A percentile compares a stretch with the other conserved stretches of the same genome.
These are phyloP conservation scores for Cavia aperea DNA, from an alignment of 2,113 vertebrate genomes.

Conservation along the genomic window DNA sequence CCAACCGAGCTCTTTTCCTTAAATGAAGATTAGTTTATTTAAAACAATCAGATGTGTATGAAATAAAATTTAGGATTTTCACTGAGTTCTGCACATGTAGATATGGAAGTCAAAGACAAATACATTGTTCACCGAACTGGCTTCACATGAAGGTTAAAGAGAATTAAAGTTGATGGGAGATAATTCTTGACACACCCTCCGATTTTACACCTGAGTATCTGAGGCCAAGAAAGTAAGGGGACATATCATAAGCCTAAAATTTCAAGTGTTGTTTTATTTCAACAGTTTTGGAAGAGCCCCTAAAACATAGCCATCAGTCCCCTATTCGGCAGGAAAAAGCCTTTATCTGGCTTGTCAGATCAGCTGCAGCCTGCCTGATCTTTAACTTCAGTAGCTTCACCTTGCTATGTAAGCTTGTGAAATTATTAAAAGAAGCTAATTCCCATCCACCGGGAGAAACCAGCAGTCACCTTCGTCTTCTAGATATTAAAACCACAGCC, in stretches of 20 bases:
- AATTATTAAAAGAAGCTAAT: neutral
- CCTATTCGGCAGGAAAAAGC: neutral
- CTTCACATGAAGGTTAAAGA: constrained; percentile 24
- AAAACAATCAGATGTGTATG: constrained; percentile 12
- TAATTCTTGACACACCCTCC: neutral
- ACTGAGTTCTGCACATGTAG: constrained; percentile 14
- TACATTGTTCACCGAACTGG: neutral
- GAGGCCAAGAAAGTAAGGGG: neutral
- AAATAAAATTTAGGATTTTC: constrained; percentile 8
- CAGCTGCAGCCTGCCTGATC: neutral
- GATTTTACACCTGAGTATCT: neutral
- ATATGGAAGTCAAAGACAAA: constrained; percentile 30
- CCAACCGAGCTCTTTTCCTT: neutral
- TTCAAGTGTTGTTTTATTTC: neutral
- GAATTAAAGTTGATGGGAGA: neutral
- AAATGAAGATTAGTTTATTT: constrained; percentile 28
- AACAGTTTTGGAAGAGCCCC: neutral
- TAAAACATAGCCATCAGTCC: neutral
- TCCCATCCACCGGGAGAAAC: neutral
- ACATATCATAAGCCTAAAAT: neutral
- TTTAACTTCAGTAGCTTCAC: neutral
- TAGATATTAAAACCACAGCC: neutral
- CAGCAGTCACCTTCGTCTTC: neutral
- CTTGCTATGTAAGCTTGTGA: neutral
- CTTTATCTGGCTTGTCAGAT: neutral